These are phyloP conservation scores for Crotalus helleri DNA, from an alignment of 2,113 vertebrate species.

Conservation along the genomic window DNA sequence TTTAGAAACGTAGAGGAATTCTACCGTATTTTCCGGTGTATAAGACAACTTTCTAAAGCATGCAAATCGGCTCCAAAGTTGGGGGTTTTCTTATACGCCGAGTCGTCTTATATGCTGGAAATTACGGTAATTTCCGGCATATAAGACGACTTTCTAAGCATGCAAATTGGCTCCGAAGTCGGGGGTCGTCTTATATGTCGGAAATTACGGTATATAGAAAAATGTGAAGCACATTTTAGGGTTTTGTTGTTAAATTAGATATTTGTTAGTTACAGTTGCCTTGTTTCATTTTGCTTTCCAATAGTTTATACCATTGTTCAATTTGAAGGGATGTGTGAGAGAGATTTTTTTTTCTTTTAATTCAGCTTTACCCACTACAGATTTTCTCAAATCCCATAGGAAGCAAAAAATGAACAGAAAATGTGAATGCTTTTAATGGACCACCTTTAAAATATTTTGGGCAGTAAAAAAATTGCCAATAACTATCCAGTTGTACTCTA, in stretches of 20 bases:
- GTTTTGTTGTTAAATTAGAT: not conserved
- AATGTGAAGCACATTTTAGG: not conserved
- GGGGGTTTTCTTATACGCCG: no score
- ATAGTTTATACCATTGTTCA: not conserved
- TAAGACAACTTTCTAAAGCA: no score
- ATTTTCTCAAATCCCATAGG: not conserved
- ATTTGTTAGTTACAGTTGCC: not conserved
- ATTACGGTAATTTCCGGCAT: no score
- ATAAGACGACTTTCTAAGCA: no score
- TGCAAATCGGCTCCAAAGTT: no score
- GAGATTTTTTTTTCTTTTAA: not conserved
- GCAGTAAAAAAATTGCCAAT: no score
- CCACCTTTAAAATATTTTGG: not conserved
- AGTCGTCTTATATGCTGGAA: no score
- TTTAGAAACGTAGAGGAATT: not conserved
- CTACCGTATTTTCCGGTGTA: no score
- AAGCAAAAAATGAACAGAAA: not conserved
- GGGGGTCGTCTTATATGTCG: no score
- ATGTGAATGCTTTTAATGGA: not conserved
- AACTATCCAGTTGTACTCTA: not conserved
- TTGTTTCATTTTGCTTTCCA: not conserved
- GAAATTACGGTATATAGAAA: not conserved
- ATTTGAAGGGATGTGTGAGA: not conserved
- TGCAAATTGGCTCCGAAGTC: no score
- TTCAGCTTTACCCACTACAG: no score